These are phyloP conservation scores for Apocrypta bakeri DNA, from an alignment of 1,140 invertebrate genomes.

Conservation along the genomic window DNA sequence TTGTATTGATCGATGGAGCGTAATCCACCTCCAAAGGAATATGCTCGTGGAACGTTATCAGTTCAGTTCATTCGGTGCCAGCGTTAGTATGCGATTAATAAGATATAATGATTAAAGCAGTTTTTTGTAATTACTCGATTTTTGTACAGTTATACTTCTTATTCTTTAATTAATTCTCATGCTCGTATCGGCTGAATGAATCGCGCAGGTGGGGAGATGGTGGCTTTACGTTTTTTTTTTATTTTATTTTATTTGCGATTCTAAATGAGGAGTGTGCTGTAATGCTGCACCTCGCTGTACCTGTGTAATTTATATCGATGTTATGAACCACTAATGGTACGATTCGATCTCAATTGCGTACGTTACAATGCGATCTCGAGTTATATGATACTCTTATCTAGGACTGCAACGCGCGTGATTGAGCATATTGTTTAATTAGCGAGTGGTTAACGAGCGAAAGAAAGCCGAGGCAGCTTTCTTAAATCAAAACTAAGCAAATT, in stretches of 20 bases:
- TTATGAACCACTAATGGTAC: conserved; percentile 48
- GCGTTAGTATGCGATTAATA: conserved; percentile 54
- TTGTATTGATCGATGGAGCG: conserved; percentile 48
- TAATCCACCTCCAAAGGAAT: conserved; percentile 40
- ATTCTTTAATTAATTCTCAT: conserved; percentile 51
- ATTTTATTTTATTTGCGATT: conserved; percentile 52
- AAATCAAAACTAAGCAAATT: conserved; percentile 50
- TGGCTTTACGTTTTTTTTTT: conserved; percentile 49
- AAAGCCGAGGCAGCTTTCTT: conserved; percentile 46
- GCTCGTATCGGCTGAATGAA: conserved; percentile 52
- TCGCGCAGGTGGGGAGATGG: conserved; percentile 51
- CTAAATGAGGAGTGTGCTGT: conserved; percentile 48
- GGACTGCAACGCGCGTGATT: conserved; percentile 51
- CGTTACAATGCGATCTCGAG: conserved; percentile 51
- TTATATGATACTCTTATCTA: conserved; percentile 51
- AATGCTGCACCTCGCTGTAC: conserved; percentile 51
- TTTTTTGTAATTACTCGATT: conserved; percentile 56
- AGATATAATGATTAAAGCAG: conserved; percentile 45
- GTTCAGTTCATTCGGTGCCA: conserved; percentile 65
- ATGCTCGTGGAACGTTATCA: conserved; percentile 58
- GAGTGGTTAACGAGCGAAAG: conserved; percentile 46
- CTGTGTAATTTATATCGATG: conserved; percentile 54
- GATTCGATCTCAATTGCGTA: conserved; percentile 51
- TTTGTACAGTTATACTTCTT: conserved; percentile 54
- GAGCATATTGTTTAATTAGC: conserved; percentile 49